A percentile compares a stretch with the other conserved stretches of the same genome.
These are phyloP conservation scores for Parapsyche elsis DNA, from an alignment of 1,140 invertebrate genomes.

Conservation along the genomic window DNA sequence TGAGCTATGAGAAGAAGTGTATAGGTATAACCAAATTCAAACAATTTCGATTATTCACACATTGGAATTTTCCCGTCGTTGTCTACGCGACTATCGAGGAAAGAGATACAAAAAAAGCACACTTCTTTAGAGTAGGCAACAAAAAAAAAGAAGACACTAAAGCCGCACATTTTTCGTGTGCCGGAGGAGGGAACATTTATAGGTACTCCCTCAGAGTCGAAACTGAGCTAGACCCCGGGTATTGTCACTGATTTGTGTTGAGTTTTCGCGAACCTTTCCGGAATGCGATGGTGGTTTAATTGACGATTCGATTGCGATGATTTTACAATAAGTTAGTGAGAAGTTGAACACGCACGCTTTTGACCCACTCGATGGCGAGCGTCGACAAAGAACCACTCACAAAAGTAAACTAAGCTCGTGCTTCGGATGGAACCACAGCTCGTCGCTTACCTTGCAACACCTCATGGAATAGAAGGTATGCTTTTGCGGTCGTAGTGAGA, in stretches of 20 bases:
- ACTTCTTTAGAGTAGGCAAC: background rate
- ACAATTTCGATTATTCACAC: background rate
- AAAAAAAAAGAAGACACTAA: background rate
- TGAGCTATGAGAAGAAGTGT: no score
- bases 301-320: background rate
- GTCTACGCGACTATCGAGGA: background rate
- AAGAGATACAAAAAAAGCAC: background rate
- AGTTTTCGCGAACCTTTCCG: background rate
- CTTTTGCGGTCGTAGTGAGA: background rate
- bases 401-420: conserved; percentile 22
- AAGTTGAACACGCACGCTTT: background rate
- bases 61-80: background rate
- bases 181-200: background rate
- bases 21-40: no score
- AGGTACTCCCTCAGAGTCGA: background rate
- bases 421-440: background rate
- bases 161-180: background rate
- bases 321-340: background rate
- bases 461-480: background rate
- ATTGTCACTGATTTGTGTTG: background rate
- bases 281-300: background rate
- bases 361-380: background rate
- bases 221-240: background rate
- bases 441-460: background rate
- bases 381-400: background rate